phyloP scores from a whole-genome alignment of 1,140 invertebrate species.

The Bombyx mori region DNA sequence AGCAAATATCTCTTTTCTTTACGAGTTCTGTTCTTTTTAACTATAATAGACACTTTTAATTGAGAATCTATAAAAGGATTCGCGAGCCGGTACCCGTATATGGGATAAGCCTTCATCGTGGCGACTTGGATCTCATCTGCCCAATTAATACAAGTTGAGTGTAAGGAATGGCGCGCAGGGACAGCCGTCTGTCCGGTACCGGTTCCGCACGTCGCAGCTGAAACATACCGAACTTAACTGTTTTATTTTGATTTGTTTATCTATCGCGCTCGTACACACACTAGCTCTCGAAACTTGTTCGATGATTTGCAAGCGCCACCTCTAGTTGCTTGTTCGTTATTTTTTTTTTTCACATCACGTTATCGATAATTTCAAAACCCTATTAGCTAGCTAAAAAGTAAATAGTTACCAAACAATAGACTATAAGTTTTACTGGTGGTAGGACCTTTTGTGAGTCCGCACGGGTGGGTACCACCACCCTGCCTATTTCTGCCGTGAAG shows the following conservation, averaged over 20 bases:
- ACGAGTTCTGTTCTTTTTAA: constrained; percentile 47
- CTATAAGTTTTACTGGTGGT: no score
- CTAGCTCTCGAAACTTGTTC: no score
- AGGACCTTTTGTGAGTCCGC: no score
- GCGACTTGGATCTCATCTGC: constrained; percentile 61
- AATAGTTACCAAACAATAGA: no score
- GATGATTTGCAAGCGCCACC: no score
- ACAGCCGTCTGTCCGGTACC: constrained; percentile 44
- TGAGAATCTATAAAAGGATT: constrained; percentile 71
- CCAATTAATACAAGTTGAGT: constrained; percentile 71
- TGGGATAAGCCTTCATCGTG: constrained; percentile 63
- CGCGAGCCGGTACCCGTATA: constrained; percentile 60
- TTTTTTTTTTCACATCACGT: no score
- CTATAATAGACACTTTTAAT: constrained; percentile 69
- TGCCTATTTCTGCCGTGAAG: no score
- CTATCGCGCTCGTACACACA: constrained; percentile 28
- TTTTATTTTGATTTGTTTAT: constrained; percentile 66
- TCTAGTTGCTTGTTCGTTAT: no score
- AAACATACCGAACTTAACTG: constrained; percentile 41
- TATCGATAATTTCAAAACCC: no score
- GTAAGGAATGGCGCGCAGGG: constrained; percentile 52
- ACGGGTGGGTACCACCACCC: no score
- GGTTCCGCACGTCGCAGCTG: constrained; percentile 52
- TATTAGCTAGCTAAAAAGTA: no score
- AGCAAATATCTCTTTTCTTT: constrained; percentile 67